Evolutionary conservation across 2,797 vertebrate genomes (phyloP).

Genomic region (Gephyroberyx darwinii): DNA sequence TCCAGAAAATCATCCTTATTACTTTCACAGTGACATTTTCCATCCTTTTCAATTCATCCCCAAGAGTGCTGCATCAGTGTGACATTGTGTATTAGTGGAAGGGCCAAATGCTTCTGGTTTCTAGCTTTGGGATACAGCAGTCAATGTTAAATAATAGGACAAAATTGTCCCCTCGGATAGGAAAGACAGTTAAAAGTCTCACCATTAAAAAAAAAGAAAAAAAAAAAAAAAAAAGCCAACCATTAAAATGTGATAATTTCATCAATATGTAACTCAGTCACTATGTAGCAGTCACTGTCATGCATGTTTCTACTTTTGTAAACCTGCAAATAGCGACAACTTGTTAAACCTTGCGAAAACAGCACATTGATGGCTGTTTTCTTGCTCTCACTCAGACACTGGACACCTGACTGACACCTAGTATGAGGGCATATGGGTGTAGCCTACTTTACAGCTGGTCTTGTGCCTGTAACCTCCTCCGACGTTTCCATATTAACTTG

Average conservation of each 20-base stretch:
- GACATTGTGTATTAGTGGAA: background rate
- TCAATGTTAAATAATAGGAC: too few relatives aligned
- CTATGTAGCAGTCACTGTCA: background rate
- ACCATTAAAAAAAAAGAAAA: too few relatives aligned
- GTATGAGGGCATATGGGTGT: slow-evolving; percentile 25
- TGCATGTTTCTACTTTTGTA: slow-evolving; percentile 35
- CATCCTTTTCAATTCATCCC: background rate
- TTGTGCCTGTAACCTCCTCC: slow-evolving; percentile 42
- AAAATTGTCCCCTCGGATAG: slow-evolving; percentile 21
- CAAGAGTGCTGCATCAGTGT: background rate
- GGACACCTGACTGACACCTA: slow-evolving; percentile 38
- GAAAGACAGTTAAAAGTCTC: background rate
- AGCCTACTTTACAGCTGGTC: slow-evolving; percentile 46
- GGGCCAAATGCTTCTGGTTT: background rate
- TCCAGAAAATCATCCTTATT: slow-evolving; percentile 5
- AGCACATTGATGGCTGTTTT: slow-evolving; percentile 12
- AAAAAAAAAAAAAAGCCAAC: background rate
- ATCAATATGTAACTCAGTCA: slow-evolving; percentile 11
- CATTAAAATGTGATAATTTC: slow-evolving; percentile 43
- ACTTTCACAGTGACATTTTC: slow-evolving; percentile 21
- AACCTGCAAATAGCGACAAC: slow-evolving; percentile 32
- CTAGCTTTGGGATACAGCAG: background rate
- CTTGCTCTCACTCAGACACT: slow-evolving; percentile 28
- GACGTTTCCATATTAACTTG: slow-evolving; percentile 67
- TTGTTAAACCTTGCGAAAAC: slow-evolving; percentile 38